phyloP scores from a whole-genome alignment of 2,113 vertebrate species.

The Alaudala cheleensis region DNA sequence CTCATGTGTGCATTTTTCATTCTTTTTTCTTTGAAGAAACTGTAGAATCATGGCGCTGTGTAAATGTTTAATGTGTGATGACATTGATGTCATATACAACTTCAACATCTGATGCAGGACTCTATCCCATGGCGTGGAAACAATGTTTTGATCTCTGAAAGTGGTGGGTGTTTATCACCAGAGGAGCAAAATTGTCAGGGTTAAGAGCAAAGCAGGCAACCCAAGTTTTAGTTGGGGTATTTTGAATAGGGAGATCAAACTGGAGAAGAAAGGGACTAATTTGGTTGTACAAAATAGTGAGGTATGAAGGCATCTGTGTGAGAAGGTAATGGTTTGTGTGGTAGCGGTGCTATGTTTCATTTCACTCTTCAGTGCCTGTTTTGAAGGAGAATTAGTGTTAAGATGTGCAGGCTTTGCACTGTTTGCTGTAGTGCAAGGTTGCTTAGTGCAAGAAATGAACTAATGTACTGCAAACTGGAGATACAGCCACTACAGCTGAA shows the following conservation, averaged over 20 bases:
- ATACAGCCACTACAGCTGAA: neutral
- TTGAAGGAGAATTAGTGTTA: neutral
- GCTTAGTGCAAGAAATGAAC: neutral
- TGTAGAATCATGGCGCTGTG: neutral
- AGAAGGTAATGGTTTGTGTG: neutral
- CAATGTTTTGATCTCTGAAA: neutral
- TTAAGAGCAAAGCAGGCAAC: neutral
- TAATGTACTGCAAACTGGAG: neutral
- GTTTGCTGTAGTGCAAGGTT: neutral
- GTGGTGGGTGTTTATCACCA: neutral
- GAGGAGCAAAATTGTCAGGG: neutral
- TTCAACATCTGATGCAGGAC: neutral
- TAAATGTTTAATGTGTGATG: neutral
- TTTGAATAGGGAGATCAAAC: neutral
- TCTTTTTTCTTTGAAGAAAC: neutral
- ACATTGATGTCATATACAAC: neutral
- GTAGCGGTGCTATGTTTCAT: neutral
- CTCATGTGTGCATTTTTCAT: neutral
- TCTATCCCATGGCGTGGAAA: neutral
- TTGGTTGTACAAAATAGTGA: neutral
- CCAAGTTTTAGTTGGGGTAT: neutral
- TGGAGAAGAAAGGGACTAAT: neutral
- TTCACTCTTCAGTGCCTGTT: neutral
- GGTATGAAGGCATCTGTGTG: neutral
- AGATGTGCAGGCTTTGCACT: neutral